Evolutionary conservation across 2,888 invertebrate species (phyloP).

Genomic region (Crepidodera aurea): DNA sequence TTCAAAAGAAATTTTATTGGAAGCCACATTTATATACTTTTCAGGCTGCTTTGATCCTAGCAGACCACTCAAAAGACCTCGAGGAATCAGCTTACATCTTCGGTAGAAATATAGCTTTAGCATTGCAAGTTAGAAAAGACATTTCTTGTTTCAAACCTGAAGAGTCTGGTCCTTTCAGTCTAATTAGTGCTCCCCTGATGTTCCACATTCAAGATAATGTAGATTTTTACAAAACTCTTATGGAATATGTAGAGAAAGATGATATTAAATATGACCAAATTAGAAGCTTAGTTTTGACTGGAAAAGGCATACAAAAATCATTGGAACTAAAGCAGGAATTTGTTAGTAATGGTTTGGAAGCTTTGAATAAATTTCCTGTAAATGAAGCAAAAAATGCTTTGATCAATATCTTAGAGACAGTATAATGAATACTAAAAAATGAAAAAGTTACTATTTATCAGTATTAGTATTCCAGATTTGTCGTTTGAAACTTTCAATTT

Average conservation of each 20-base stretch:
- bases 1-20: too few species aligned
- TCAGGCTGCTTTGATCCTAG: constrained; percentile 75
- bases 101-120: constrained; percentile 87
- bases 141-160: constrained; percentile 68
- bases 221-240: constrained; percentile 70
- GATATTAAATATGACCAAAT: constrained; percentile 69
- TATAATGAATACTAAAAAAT: constrained; percentile 39
- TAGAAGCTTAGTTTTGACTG: constrained; percentile 56
- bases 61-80: constrained; percentile 75
- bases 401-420: constrained; percentile 79
- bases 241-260: constrained; percentile 67
- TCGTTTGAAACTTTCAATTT: too few species aligned
- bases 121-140: constrained; percentile 80
- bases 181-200: constrained; percentile 83
- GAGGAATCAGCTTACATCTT: constrained; percentile 84
- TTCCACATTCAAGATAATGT: constrained; percentile 80
- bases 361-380: constrained; percentile 75
- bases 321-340: constrained; percentile 76
- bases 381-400: constrained; percentile 84
- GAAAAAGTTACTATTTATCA: too few species aligned
- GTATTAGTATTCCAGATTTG: too few species aligned
- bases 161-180: constrained; percentile 66
- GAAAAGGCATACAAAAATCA: constrained; percentile 77
- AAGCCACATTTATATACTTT: too few species aligned
- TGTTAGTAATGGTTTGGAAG: constrained; percentile 74